Evolutionary conservation across 2,797 vertebrate genomes (phyloP).

Genomic region (Pangasius sanitwongsei): DNA sequence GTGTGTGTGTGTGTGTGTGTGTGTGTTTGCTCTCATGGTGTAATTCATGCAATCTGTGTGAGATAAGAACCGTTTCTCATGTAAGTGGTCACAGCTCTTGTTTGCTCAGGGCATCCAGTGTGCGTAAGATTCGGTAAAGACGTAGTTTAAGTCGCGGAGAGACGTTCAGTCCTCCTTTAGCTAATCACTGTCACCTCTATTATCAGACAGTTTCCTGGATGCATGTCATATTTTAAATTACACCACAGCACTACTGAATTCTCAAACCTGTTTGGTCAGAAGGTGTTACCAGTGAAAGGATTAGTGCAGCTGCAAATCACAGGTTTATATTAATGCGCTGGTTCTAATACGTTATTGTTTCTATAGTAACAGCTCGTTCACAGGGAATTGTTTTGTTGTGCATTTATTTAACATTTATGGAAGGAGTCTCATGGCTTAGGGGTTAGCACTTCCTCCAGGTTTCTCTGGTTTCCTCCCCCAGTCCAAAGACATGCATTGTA

Average conservation of each 20-base stretch:
- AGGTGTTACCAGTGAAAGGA: neutral
- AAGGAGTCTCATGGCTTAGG: neutral
- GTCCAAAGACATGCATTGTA: too few species aligned
- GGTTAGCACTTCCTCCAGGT: too few species aligned
- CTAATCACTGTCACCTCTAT: neutral
- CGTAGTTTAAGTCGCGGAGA: neutral
- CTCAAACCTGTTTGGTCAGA: neutral
- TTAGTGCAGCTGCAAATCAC: neutral
- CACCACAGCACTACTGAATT: neutral
- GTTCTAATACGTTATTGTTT: neutral
- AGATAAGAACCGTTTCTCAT: slow-evolving; percentile 23
- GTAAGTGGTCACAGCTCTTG: neutral
- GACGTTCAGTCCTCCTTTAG: neutral
- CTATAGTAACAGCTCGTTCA: neutral
- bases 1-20: slow-evolving; percentile 1
- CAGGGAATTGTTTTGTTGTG: too few species aligned
- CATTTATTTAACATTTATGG: neutral
- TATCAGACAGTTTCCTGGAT: neutral
- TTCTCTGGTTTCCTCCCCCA: too few species aligned
- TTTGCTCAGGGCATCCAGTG: neutral
- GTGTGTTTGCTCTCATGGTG: slow-evolving; percentile 10
- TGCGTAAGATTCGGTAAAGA: neutral
- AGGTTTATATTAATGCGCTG: neutral
- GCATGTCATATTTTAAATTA: neutral
- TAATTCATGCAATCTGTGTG: slow-evolving; percentile 11